phyloP scores from a whole-genome alignment of 2,888 invertebrate species.

The Leptinotarsa haldemani region DNA sequence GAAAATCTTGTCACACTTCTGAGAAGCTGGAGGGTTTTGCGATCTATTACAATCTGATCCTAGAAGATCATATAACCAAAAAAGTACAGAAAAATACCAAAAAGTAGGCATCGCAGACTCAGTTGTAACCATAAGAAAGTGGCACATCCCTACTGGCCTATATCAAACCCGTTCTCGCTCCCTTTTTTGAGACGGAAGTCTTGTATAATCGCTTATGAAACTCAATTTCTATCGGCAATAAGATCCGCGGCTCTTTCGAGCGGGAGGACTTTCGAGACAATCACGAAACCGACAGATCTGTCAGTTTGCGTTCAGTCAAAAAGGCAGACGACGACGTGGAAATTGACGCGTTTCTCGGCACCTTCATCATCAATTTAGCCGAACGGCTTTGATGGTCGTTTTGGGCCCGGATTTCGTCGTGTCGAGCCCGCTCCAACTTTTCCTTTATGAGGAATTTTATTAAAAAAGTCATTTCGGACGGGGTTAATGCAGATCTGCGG shows the following conservation, averaged over 20 bases:
- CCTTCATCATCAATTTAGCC: conserved; percentile 40
- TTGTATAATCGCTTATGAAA: conserved; percentile 23
- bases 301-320: conserved; percentile 38
- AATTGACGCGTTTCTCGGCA: conserved; percentile 38
- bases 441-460: conserved; percentile 41
- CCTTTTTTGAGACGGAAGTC: neutral
- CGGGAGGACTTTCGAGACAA: conserved; percentile 35
- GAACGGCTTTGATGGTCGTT: conserved; percentile 42
- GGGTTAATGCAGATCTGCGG: conserved; percentile 30
- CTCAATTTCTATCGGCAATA: conserved; percentile 32
- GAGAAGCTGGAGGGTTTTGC: too few species aligned
- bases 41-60: too few species aligned
- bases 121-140: too few species aligned
- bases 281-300: conserved; percentile 33
- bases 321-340: conserved; percentile 32
- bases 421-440: conserved; percentile 32
- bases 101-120: too few species aligned
- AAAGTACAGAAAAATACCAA: too few species aligned
- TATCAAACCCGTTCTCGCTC: neutral
- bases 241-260: conserved; percentile 30
- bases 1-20: too few species aligned
- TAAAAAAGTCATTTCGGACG: conserved; percentile 41
- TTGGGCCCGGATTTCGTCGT: conserved; percentile 27
- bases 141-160: too few species aligned
- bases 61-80: too few species aligned